Percentiles rank a stretch among this genome's conserved stretches.
Conservation (phyloP, 2,113 vertebrate genomes). For the Baryphthengus martii region DNA sequence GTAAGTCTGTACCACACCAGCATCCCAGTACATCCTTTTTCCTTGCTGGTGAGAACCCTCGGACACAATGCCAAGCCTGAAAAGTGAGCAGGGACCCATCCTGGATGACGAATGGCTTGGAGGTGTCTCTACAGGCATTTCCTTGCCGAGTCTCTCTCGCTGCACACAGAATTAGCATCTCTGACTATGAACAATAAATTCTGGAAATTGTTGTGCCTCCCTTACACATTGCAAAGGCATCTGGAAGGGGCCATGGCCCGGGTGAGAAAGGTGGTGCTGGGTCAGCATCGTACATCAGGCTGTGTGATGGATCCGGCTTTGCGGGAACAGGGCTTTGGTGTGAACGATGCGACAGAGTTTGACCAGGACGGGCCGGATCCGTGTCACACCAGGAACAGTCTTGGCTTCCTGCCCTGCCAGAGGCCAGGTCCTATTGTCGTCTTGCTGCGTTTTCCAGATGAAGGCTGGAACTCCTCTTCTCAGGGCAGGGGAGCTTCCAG, state of each 20-base stretch:
- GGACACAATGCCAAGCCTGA: not conserved
- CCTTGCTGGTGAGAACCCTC: accelerated
- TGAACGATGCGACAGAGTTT: not conserved
- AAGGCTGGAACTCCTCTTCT: not conserved
- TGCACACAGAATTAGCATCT: not conserved
- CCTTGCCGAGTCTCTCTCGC: not conserved
- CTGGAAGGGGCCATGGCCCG: not conserved
- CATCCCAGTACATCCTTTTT: not conserved
- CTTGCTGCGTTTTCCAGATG: not conserved
- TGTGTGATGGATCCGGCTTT: accelerated
- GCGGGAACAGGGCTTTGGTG: not conserved
- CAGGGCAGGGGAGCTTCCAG: not conserved
- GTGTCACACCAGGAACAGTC: not conserved
- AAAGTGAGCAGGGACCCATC: not conserved
- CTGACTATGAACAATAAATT: not conserved
- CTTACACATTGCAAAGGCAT: not conserved
- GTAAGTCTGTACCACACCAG: not conserved
- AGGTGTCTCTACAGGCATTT: not conserved
- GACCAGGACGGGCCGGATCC: not conserved
- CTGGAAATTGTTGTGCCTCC: not conserved
- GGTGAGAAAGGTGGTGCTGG: not conserved
- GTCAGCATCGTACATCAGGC: not conserved
- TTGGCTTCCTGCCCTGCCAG: not conserved
- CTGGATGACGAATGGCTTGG: not conserved
- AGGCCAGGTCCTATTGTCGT: not conserved